Base-by-base conservation (phyloP, 2,888 invertebrate genomes). In the Maniola hyperantus region DNA sequence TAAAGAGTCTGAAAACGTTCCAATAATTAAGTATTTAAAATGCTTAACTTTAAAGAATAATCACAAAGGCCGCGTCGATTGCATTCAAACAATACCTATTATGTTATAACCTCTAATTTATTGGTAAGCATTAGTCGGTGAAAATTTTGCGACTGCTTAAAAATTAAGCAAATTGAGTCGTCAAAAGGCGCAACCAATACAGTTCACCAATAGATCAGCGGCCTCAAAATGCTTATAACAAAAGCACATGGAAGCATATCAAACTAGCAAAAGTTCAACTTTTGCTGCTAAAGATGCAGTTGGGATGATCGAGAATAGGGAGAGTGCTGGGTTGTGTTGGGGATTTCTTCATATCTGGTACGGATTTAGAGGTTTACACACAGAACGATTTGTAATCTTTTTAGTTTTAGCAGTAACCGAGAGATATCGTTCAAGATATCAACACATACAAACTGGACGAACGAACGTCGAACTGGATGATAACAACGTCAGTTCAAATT, bases 201-300 rank as follows among this genome's bases (percentile, higher is more conserved):
- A 15, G 48, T 48, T 48, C 8, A 48, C 48, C 48, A 48, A 48
- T 48, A 48, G 8, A 48, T 48, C 48, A n/a, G 10, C 4, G 15
- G 33, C 6, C 33, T 20, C 1, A 33, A 33, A 2, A 34, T 8
- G 1, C 6, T 15, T 34, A 33, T n/a, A 53, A 53, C 33, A 36
- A 54, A 36, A 54, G 54, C 54, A 51, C 15, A 8, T 15, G 36
- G 33, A 20, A 18, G 55, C 42, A 50, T 34, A 58, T 46, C 74
- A 71, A 74, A 75, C 33, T n/a, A 73, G 67, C 68, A 74, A 78
- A 80, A 79, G 77, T 70, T 75, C 69, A 80, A 74, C 78, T 80
- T 79, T 78, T 72, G 66, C 68, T 68, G 20, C 46, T 51, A 39
- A 44, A 58, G 42, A 59, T 69, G 39, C 57, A 50, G 34, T 7